Percentiles rank a stretch among this genome's conserved stretches.
phyloP scores from a whole-genome alignment of 2,797 vertebrate genomes.

The Myripristis jacobus region DNA sequence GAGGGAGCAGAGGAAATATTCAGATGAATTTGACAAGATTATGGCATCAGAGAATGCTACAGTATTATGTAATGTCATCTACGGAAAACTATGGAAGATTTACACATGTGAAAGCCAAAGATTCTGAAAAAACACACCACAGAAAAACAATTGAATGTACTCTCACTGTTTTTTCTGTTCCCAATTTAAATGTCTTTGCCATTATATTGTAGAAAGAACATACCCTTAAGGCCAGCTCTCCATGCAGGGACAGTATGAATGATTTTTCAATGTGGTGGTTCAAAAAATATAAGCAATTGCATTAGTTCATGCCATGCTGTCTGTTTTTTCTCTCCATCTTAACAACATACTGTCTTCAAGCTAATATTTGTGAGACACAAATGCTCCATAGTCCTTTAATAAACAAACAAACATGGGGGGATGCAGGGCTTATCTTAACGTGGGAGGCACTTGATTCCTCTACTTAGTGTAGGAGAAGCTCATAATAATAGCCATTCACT shows the following conservation, averaged over 20 bases:
- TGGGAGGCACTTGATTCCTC: background rate
- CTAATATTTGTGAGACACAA: constrained; percentile 13
- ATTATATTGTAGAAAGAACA: too few relatives aligned
- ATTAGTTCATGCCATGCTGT: background rate
- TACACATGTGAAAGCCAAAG: background rate
- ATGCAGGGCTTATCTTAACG: background rate
- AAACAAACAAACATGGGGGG: background rate
- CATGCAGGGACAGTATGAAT: too few relatives aligned
- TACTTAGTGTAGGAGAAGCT: background rate
- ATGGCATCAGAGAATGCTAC: constrained; percentile 60
- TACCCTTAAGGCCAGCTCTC: too few relatives aligned
- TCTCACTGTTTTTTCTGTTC: background rate
- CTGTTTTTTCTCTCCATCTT: background rate
- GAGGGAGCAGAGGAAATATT: constrained; percentile 33
- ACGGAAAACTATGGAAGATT: constrained; percentile 33
- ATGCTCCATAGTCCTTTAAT: background rate
- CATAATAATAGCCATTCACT: background rate
- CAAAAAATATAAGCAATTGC: too few relatives aligned
- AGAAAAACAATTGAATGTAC: constrained; percentile 1
- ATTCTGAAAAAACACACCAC: background rate
- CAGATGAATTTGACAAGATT: constrained; percentile 72
- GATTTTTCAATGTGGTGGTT: too few relatives aligned
- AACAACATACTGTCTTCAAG: constrained; percentile 3
- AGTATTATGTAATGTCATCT: constrained; percentile 45
- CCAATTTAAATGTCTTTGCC: background rate